These are phyloP conservation scores for Upupa epops DNA, from an alignment of 2,113 vertebrate species.

Conservation along the genomic window DNA sequence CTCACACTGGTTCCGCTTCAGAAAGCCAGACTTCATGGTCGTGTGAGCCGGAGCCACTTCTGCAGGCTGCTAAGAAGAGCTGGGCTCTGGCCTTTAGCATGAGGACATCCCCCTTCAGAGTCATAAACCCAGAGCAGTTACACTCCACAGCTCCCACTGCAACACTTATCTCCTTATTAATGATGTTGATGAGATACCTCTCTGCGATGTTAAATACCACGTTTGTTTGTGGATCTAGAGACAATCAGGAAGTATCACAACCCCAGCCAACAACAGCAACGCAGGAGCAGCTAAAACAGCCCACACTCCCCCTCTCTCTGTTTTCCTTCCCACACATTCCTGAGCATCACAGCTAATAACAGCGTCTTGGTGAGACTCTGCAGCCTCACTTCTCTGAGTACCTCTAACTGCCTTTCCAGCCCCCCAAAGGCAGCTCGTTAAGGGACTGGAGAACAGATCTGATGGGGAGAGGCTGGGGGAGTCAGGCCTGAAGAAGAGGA, in stretches of 20 bases:
- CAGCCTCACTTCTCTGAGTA: neutral
- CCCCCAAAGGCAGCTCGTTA: neutral
- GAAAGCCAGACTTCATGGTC: neutral
- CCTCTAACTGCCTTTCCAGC: neutral
- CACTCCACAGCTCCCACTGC: neutral
- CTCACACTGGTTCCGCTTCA: neutral
- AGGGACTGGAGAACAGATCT: no score
- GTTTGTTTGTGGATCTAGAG: neutral
- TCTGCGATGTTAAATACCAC: neutral
- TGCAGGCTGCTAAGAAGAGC: neutral
- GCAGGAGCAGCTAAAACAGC: neutral
- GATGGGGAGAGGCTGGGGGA: no score
- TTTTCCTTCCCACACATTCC: neutral
- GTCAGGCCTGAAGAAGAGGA: no score
- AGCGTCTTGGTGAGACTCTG: neutral
- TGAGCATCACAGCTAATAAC: fast-evolving
- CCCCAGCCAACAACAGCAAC: neutral
- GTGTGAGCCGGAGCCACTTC: neutral
- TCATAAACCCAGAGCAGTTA: neutral
- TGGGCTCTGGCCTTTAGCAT: neutral
- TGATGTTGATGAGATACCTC: neutral
- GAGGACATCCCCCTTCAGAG: neutral
- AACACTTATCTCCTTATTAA: neutral
- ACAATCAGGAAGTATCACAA: neutral
- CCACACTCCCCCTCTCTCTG: fast-evolving